Base-by-base conservation (phyloP, 2,888 invertebrate genomes). In the Rotaria macrura region DNA sequence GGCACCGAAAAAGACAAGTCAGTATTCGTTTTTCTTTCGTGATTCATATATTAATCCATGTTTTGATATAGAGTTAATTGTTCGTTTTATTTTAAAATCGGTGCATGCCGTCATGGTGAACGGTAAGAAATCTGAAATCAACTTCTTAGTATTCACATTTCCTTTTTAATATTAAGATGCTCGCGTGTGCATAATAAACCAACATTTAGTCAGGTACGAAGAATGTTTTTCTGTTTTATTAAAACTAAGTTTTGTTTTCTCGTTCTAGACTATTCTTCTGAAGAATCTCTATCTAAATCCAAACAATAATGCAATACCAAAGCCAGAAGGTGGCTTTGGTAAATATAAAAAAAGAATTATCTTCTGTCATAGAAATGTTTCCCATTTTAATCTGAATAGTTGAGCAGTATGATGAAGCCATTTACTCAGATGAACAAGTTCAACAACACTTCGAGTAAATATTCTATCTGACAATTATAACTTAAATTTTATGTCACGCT, bases 51-150 rank as follows among this genome's bases (percentile, higher is more conserved):
- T n/a, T n/a, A 12, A 47, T 14, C 14, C 47, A 47, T 47, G 9
- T 9, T 12, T 47, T 47, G 14, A 47, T 79, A 43, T 43, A 79
- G 43, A 92, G 97, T 98, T 88, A 99, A 99, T 91, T 99, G 99
- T 91, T 99, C 98, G 29, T 99, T 99, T 92, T 99, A 98, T 92
- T 99, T 99, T 92, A 99, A 99, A 94, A 99, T 99, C 88, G 99
- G 99, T 90, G 99, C 99, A 65, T 99, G 99, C 91, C 94, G 99
- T 88, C 99, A 99, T 92, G 99, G 99, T n/a, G 98, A 99, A 90
- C 23, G 43, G 47, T 34, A 65, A 12, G 20, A 52, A 65, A n/a
- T n/a, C n/a, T n/a, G n/a, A n/a, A n/a, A n/a, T n/a, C n/a, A n/a
- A n/a, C n/a, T n/a, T n/a, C n/a, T n/a, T n/a, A n/a, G n/a, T n/a